Conservation (phyloP, 2,888 invertebrate species). For the Alcis repandata region DNA sequence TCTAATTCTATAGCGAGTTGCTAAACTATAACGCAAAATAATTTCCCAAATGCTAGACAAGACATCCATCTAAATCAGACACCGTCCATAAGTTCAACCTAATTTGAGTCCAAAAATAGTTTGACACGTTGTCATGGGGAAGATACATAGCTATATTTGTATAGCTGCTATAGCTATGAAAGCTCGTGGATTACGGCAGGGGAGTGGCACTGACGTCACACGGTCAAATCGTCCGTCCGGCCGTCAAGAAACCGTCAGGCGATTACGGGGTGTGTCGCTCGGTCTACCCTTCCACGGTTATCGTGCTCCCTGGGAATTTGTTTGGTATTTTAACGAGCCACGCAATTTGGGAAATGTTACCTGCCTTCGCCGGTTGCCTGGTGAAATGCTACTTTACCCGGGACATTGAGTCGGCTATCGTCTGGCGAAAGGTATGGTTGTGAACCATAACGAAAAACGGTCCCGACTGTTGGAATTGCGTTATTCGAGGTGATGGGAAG, state of each 20-base stretch:
- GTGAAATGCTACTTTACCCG: slow-evolving; percentile 16
- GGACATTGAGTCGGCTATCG: slow-evolving; percentile 4
- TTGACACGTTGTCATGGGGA: slow-evolving; percentile 39
- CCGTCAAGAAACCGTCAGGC: slow-evolving; percentile 52
- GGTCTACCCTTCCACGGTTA: slow-evolving; percentile 58
- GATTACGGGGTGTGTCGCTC: slow-evolving; percentile 65
- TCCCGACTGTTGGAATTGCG: slow-evolving; percentile 9
- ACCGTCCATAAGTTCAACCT: slow-evolving; percentile 25
- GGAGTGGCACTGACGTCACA: slow-evolving; percentile 75
- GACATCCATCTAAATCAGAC: slow-evolving; percentile 6
- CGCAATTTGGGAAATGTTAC: slow-evolving; percentile 42
- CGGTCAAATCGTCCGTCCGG: slow-evolving; percentile 56
- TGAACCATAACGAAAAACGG: slow-evolving; percentile 13
- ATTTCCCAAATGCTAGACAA: slow-evolving; percentile 16
- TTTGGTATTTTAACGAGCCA: slow-evolving; percentile 46
- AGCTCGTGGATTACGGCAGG: slow-evolving; percentile 48
- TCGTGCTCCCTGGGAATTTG: slow-evolving; percentile 36
- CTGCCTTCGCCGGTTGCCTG: slow-evolving; percentile 18
- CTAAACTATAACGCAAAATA: background rate
- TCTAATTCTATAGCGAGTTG: background rate
- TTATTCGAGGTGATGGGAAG: slow-evolving; percentile 8
- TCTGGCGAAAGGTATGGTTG: slow-evolving; percentile 13
- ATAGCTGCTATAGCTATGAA: too few relatives aligned
- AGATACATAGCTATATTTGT: slow-evolving; percentile 34
- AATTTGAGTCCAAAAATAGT: slow-evolving; percentile 36